These are phyloP conservation scores for Anas georgica DNA, from an alignment of 2,797 vertebrate genomes.

Conservation along the genomic window DNA sequence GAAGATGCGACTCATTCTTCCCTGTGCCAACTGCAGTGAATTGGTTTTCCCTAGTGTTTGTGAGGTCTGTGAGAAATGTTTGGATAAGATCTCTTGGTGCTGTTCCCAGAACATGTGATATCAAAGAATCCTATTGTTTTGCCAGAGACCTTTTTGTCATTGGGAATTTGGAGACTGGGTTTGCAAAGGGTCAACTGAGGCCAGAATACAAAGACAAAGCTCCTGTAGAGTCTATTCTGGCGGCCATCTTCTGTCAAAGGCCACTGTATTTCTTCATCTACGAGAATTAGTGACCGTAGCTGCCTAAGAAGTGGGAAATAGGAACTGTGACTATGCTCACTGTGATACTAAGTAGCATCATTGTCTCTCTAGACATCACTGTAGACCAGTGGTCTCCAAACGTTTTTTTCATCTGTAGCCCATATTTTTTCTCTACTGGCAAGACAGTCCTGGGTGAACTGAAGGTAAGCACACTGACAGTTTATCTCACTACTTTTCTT, in stretches of 20 bases:
- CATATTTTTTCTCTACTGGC: not conserved
- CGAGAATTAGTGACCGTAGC: not conserved
- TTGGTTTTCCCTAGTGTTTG: conserved; percentile 19
- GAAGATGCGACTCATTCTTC: conserved; percentile 18
- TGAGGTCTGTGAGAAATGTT: conserved; percentile 49
- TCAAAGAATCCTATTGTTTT: conserved; percentile 51
- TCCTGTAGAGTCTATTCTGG: conserved; percentile 33
- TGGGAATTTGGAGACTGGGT: conserved; percentile 77
- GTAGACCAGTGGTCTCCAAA: not conserved
- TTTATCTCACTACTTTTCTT: not conserved
- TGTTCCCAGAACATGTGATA: conserved; percentile 59
- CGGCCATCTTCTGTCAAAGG: conserved; percentile 5
- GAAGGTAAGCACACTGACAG: not conserved
- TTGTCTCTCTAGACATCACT: not conserved
- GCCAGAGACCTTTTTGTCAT: conserved; percentile 80
- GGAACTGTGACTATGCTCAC: not conserved
- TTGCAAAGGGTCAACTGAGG: conserved; percentile 75
- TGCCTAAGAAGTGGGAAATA: not conserved
- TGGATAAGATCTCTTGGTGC: conserved; percentile 63
- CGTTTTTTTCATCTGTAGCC: not conserved
- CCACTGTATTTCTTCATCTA: not conserved
- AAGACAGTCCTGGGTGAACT: not conserved
- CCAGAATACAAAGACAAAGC: conserved; percentile 63
- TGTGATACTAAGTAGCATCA: not conserved
- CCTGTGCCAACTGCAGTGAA: not conserved